Base-by-base conservation (phyloP, 2,888 invertebrate genomes). In the Drosophila borborema region DNA sequence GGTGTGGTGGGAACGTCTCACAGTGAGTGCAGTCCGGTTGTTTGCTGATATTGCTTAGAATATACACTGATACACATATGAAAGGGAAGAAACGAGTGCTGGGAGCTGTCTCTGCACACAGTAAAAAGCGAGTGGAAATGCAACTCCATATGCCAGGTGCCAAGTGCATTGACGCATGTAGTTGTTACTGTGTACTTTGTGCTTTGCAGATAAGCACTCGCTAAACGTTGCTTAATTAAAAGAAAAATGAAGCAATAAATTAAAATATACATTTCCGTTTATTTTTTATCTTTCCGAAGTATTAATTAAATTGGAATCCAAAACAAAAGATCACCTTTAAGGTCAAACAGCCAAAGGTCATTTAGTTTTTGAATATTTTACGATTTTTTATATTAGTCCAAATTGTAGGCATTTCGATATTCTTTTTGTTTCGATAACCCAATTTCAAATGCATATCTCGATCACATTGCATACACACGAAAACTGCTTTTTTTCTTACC, bases 81-180 rank as follows among this genome's bases (percentile, higher is more conserved):
- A 18, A 12, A 12, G n/a, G 28, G n/a, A 1, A 36, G 34, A 40
- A 40, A 54, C 18, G 41, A 43, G 31, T 40, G 38, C 16, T 38
- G 45, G 20, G 31, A 43, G 43, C 23, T 49, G 28, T 49, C 48
- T 48, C 48, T 2, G 54, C 49, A 41, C 41, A 20, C 41, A 62
- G 43, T 7, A 61, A 45, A 67, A 43, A 51, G 53, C 38, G 46
- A 60, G 34, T 58, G 46, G 38, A 41, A 43, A 62, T 61, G n/a
- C 54, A 64, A 71, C 60, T 63, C 45, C 53, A 64, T 61, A 79
- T 66, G 70, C 71, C 71, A 80, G 66, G 80, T 71, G 72, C 64
- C 45, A 20, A 45, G 45, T 45, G n/a, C 60, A 70, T 77, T 69
- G 59, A 69, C 55, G 68, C 60, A 63, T 56, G 56, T 48, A 41